Evolutionary conservation across 2,797 vertebrate genomes (phyloP).

Genomic region (Holocentrus rufus): DNA sequence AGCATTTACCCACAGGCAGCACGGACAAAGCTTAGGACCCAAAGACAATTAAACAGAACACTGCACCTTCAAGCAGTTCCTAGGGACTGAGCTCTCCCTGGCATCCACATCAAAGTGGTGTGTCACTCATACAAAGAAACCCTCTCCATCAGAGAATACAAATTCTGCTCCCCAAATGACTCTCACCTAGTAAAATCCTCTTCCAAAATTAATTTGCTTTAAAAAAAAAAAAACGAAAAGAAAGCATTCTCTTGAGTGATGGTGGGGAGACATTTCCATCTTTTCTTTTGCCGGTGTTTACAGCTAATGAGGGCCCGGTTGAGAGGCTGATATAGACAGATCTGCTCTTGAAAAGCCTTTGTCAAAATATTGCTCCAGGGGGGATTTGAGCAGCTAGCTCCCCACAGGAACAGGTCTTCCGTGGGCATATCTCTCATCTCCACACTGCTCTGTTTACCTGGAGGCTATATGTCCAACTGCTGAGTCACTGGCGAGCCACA

Average conservation of each 20-base stretch:
- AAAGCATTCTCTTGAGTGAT: constrained; percentile 51
- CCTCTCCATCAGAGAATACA: constrained; percentile 34
- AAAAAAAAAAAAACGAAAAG: constrained; percentile 5
- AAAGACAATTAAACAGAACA: constrained; percentile 34
- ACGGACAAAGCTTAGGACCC: constrained; percentile 3
- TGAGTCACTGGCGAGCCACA: constrained; percentile 42
- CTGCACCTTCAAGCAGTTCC: constrained; percentile 42
- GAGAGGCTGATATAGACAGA: constrained; percentile 67
- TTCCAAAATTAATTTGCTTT: constrained; percentile 57
- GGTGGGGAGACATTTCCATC: constrained; percentile 51
- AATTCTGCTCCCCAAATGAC: constrained; percentile 32
- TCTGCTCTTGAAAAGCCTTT: constrained; percentile 72
- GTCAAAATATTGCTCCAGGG: constrained; percentile 71
- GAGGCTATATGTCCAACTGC: constrained; percentile 59
- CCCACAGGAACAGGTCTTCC: constrained; percentile 55
- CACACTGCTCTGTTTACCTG: constrained; percentile 55
- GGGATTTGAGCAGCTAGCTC: constrained; percentile 62
- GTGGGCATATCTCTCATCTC: constrained; percentile 49
- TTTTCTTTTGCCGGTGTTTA: constrained; percentile 51
- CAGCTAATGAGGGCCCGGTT: constrained; percentile 75
- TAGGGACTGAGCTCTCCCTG: constrained; percentile 35
- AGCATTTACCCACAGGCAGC: constrained; percentile 7
- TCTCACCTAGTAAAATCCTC: constrained; percentile 36
- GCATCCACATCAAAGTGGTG: constrained; percentile 33
- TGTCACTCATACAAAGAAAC: constrained; percentile 44